Percentiles rank a stretch among this genome's conserved stretches.
Evolutionary conservation across 2,888 invertebrate species (phyloP).

Genomic region (Neelides folsomi): DNA sequence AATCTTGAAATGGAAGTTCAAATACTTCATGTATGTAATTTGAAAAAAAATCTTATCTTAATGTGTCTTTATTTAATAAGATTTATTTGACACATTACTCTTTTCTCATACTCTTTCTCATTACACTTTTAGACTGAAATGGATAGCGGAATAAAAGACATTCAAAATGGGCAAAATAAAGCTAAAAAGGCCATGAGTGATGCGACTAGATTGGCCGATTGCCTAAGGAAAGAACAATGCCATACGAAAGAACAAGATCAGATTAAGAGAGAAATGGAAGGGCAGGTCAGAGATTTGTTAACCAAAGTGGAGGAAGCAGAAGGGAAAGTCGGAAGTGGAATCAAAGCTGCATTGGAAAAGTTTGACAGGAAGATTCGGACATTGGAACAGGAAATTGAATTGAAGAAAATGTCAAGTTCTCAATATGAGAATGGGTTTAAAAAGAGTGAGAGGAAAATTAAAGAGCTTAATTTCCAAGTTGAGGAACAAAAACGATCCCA

Average conservation of each 20-base stretch:
- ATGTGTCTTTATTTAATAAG: too few relatives aligned
- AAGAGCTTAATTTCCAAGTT: constrained; percentile 94
- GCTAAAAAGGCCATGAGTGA: constrained; percentile 98
- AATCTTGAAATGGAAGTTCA: constrained; percentile 97
- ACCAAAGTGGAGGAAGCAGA: constrained; percentile 93
- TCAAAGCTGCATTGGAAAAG: constrained; percentile 98
- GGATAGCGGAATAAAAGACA: constrained; percentile 95
- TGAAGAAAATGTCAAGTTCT: constrained; percentile 95
- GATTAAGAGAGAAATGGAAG: constrained; percentile 92
- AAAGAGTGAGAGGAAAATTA: constrained; percentile 93
- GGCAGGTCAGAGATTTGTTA: constrained; percentile 96
- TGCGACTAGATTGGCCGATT: constrained; percentile 94
- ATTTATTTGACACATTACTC: background rate
- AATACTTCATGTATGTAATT: constrained; percentile 65
- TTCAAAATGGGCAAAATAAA: constrained; percentile 97
- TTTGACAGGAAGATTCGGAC: constrained; percentile 92
- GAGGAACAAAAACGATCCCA: constrained; percentile 99
- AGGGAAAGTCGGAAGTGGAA: constrained; percentile 93
- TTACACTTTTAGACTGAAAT: constrained; percentile 65
- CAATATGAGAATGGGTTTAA: constrained; percentile 97
- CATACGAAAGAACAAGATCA: constrained; percentile 98
- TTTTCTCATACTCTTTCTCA: background rate
- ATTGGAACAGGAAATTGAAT: constrained; percentile 89
- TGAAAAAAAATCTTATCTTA: background rate
- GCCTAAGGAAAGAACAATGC: constrained; percentile 97